These are phyloP conservation scores for Sinonovacula constricta DNA, from an alignment of 1,140 invertebrate species.

Conservation along the genomic window DNA sequence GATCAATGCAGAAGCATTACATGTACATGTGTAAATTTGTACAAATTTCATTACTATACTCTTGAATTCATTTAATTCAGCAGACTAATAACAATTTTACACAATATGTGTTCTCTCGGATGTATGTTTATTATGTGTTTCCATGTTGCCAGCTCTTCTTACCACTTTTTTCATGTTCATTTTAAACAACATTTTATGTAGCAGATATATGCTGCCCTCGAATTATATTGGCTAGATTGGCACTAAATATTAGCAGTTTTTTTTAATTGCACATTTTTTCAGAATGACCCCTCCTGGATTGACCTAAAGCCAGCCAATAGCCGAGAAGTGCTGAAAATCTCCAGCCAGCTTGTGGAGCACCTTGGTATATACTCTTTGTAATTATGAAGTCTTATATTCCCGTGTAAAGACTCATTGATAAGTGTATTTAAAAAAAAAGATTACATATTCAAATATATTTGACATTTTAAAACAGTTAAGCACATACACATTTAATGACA, in stretches of 20 bases:
- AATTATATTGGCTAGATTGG: background rate
- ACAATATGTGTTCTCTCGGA: no score
- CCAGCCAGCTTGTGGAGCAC: slow-evolving; percentile 14
- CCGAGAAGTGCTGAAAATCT: slow-evolving; percentile 59
- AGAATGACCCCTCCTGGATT: slow-evolving; percentile 68
- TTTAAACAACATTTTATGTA: background rate
- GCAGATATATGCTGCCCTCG: background rate
- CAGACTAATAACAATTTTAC: no score
- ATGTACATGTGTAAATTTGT: no score
- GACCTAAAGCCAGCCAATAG: slow-evolving; percentile 60
- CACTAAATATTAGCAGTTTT: background rate
- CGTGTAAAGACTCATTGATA: no score
- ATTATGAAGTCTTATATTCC: no score
- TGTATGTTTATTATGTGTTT: background rate
- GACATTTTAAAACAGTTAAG: no score
- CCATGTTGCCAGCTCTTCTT: background rate
- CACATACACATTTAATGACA: no score
- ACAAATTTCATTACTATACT: no score
- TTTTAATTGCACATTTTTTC: slow-evolving; percentile 5
- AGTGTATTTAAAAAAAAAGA: background rate
- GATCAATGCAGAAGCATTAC: no score
- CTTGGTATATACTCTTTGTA: slow-evolving; percentile 23
- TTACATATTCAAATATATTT: background rate
- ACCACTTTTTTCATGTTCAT: background rate
- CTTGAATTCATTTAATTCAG: no score